Evolutionary conservation across 2,888 invertebrate species (phyloP).

Genomic region (Hypomecis atomaria): DNA sequence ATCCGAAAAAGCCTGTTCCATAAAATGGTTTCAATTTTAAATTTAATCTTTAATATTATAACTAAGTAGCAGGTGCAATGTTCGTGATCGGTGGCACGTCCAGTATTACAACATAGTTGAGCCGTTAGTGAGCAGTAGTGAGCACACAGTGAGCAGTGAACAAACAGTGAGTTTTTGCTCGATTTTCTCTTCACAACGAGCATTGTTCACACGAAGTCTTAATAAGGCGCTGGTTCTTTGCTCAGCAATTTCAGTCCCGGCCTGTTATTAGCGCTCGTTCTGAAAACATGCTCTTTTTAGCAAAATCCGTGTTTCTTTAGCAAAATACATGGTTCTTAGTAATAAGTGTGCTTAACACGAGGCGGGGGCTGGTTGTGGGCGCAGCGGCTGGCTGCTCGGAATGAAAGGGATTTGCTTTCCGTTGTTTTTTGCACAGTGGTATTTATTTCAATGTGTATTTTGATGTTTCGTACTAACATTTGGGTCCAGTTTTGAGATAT

Average conservation of each 20-base stretch:
- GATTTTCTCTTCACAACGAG: slow-evolving; percentile 18
- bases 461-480: too few relatives aligned
- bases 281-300: slow-evolving; percentile 30
- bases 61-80: too few relatives aligned
- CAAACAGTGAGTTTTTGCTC: slow-evolving; percentile 24
- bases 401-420: neutral
- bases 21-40: too few relatives aligned
- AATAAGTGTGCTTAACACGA: neutral
- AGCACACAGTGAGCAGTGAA: neutral
- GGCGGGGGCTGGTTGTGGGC: slow-evolving; percentile 13
- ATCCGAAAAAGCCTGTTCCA: too few relatives aligned
- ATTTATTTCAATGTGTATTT: too few relatives aligned
- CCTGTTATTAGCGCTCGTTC: slow-evolving; percentile 31
- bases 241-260: slow-evolving; percentile 34
- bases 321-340: slow-evolving; percentile 11
- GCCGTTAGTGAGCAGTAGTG: too few relatives aligned
- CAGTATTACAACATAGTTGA: too few relatives aligned
- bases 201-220: slow-evolving; percentile 39
- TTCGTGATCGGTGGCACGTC: too few relatives aligned
- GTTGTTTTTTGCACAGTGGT: neutral
- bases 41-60: too few relatives aligned
- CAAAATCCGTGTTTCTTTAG: slow-evolving; percentile 24
- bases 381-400: neutral
- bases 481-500: too few relatives aligned
- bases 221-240: slow-evolving; percentile 41